Evolutionary conservation across 2,888 invertebrate species (phyloP).

Genomic region (Drosophila prostipennis): DNA sequence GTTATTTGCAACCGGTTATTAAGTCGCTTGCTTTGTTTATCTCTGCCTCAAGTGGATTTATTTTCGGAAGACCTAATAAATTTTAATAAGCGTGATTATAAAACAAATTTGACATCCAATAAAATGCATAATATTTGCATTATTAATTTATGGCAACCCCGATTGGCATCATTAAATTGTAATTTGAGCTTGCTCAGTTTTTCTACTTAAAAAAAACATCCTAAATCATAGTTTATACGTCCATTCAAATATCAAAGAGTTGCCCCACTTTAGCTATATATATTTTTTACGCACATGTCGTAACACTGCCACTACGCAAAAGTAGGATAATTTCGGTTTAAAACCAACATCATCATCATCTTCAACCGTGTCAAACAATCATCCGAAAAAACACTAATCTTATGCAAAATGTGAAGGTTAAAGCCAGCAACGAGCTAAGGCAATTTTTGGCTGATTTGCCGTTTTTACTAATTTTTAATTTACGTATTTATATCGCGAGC

Average conservation of each 20-base stretch:
- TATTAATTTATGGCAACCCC: constrained; percentile 1
- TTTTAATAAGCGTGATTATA: constrained; percentile 19
- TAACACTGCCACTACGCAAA: constrained; percentile 16
- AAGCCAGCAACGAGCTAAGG: constrained; percentile 14
- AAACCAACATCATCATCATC: constrained; percentile 24
- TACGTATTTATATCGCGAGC: constrained; percentile 56
- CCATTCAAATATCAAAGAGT: background rate
- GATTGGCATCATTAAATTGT: constrained; percentile 1
- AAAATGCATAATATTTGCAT: constrained; percentile 16
- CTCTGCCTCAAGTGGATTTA: constrained; percentile 17
- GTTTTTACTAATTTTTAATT: constrained; percentile 64
- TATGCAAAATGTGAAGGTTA: constrained; percentile 67
- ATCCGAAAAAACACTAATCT: constrained; percentile 18
- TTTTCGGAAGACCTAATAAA: constrained; percentile 17
- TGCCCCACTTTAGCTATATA: constrained; percentile 5
- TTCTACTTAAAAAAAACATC: background rate
- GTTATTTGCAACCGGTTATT: constrained; percentile 35
- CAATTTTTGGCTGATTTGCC: constrained; percentile 43
- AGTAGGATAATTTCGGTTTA: constrained; percentile 35
- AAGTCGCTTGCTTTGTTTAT: constrained; percentile 10
- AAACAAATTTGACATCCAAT: constrained; percentile 11
- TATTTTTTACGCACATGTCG: background rate
- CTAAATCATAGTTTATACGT: background rate
- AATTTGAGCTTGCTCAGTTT: background rate
- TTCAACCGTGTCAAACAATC: constrained; percentile 31